Evolutionary conservation across 1,140 invertebrate species (phyloP).

Genomic region (Hyposmocoma kahamanoa): DNA sequence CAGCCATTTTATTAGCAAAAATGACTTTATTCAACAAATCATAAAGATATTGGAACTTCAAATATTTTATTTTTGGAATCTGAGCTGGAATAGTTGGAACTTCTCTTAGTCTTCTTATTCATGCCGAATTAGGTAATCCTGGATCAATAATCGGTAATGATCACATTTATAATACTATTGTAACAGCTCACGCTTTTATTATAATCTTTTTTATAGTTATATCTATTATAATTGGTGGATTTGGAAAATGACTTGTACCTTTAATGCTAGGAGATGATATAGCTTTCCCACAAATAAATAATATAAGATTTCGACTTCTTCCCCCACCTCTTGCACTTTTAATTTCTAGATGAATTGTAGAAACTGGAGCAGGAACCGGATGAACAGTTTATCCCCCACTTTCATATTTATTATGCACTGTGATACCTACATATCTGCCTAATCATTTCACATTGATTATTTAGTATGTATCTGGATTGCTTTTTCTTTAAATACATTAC

Average conservation of each 20-base stretch:
- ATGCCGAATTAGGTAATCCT: constrained; percentile 77
- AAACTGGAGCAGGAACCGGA: constrained; percentile 77
- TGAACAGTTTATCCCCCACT: constrained; percentile 79
- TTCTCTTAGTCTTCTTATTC: constrained; percentile 79
- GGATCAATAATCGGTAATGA: constrained; percentile 78
- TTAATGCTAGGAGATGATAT: constrained; percentile 84
- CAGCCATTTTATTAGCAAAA: constrained; percentile 73
- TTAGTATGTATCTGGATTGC: no score
- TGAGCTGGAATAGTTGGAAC: constrained; percentile 79
- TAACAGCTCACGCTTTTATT: constrained; percentile 83
- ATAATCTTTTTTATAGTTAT: constrained; percentile 90
- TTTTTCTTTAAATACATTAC: no score
- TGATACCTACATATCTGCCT: no score
- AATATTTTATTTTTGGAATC: constrained; percentile 82
- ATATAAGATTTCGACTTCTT: constrained; percentile 85
- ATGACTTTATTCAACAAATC: constrained; percentile 81
- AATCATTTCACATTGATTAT: no score
- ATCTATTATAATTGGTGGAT: constrained; percentile 85
- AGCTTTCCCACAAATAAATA: constrained; percentile 85
- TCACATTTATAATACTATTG: constrained; percentile 82
- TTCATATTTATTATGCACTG: no score
- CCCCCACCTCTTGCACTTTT: constrained; percentile 77
- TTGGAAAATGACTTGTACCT: constrained; percentile 83
- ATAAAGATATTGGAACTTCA: constrained; percentile 85
- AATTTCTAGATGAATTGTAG: constrained; percentile 73